A percentile compares a stretch with the other conserved stretches of the same genome.
phyloP scores from a whole-genome alignment of 1,140 invertebrate genomes.

The Psix sp. region DNA sequence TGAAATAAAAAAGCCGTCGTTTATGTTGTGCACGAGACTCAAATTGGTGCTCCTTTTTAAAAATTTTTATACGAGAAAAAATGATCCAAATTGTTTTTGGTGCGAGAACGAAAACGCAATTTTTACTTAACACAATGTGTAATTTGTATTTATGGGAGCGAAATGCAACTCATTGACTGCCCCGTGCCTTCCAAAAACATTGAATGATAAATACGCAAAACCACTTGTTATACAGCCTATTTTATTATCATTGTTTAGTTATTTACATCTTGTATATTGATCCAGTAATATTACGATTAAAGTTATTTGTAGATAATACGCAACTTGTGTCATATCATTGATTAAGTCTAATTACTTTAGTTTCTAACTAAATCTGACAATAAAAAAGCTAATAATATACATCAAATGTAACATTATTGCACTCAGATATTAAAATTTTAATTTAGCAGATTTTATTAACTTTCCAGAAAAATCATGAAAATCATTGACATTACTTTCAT shows the following conservation, averaged over 20 bases:
- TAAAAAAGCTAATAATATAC: no score
- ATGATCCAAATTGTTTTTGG: constrained; percentile 5
- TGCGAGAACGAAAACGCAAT: no score
- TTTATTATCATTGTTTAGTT: constrained; percentile 77
- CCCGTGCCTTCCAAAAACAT: constrained; percentile 68
- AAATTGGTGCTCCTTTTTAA: constrained; percentile 21
- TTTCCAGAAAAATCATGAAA: no score
- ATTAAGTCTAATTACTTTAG: no score
- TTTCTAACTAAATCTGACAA: no score
- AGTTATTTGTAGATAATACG: constrained; percentile 77
- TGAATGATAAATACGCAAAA: constrained; percentile 38
- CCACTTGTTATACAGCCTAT: constrained; percentile 74
- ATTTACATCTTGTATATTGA: constrained; percentile 78
- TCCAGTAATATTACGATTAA: constrained; percentile 76
- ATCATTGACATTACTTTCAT: no score
- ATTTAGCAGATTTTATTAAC: no score
- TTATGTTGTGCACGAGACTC: constrained; percentile 1
- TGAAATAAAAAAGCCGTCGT: constrained; percentile 17
- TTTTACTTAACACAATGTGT: no score
- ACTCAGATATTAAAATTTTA: no score
- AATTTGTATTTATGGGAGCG: background rate
- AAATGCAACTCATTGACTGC: constrained; percentile 58
- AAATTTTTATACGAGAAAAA: no score
- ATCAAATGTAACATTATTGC: no score
- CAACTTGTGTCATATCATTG: constrained; percentile 58